These are phyloP conservation scores for Dynastes grantii DNA, from an alignment of 2,888 invertebrate species.

Conservation along the genomic window DNA sequence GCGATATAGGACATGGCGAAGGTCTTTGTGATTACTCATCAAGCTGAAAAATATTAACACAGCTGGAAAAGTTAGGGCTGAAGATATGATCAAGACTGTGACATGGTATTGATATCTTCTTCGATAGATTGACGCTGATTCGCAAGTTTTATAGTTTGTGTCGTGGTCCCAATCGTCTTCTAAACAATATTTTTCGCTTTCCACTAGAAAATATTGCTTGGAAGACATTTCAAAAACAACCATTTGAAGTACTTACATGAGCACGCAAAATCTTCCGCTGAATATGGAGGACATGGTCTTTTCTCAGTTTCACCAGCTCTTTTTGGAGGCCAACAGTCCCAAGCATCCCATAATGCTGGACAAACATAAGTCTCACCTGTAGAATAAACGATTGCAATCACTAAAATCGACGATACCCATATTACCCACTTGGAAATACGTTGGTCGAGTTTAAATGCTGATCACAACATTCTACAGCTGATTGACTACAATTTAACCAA, in stretches of 20 bases:
- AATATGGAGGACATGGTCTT: conserved; percentile 72
- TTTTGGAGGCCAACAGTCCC: conserved; percentile 75
- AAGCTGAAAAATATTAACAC: conserved; percentile 74
- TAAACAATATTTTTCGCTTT: conserved; percentile 74
- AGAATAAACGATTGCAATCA: conserved; percentile 38
- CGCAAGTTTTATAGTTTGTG: conserved; percentile 76
- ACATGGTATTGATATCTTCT: conserved; percentile 74
- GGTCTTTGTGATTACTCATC: conserved; percentile 65
- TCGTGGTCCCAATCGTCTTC: conserved; percentile 74
- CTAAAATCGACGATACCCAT: not conserved
- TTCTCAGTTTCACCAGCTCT: conserved; percentile 68
- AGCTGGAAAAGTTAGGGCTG: conserved; percentile 74
- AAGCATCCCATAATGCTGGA: conserved; percentile 77
- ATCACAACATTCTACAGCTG: conserved; percentile 64
- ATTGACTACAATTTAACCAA: conserved; percentile 62
- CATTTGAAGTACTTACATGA: not conserved
- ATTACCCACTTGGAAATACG: conserved; percentile 57
- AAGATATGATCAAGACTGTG: conserved; percentile 72
- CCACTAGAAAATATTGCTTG: conserved; percentile 69
- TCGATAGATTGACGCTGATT: conserved; percentile 73
- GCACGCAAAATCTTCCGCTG: conserved; percentile 54
- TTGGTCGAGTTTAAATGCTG: conserved; percentile 61
- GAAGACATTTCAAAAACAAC: too few relatives aligned
- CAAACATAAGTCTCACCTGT: conserved; percentile 67
- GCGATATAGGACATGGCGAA: conserved; percentile 74